Conservation (phyloP, 35 echinoderm and acorn worm genomes). For the Lytechinus variegatus region DNA sequence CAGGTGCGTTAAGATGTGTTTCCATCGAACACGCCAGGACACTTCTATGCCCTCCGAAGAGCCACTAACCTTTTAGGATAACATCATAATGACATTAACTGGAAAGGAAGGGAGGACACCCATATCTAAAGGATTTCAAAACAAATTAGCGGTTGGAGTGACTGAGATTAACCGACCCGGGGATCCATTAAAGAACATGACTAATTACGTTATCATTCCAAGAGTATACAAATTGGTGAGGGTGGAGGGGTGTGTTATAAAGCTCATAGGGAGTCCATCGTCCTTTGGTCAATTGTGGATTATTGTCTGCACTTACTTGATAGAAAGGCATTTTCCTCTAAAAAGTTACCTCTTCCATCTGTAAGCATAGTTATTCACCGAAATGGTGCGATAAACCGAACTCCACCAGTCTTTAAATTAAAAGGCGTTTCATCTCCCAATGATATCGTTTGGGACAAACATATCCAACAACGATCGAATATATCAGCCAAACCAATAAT, state of each 20-base stretch:
- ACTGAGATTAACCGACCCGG: background rate
- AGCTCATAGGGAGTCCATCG: background rate
- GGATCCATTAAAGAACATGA: background rate
- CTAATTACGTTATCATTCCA: background rate
- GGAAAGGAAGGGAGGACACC: background rate
- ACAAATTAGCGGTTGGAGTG: slow-evolving; percentile 10
- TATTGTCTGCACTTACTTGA: background rate
- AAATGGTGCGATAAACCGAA: no score
- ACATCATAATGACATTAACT: background rate
- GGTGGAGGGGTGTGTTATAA: background rate
- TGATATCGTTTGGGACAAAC: no score
- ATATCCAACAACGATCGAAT: no score
- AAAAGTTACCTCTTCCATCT: background rate
- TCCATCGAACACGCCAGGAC: background rate
- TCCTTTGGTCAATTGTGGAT: background rate
- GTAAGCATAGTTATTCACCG: background rate
- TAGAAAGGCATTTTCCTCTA: background rate
- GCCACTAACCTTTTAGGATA: background rate
- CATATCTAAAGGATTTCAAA: background rate
- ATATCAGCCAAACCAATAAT: no score
- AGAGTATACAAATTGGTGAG: background rate
- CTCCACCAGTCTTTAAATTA: no score
- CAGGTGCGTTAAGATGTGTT: background rate
- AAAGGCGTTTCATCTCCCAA: no score
- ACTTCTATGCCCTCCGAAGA: background rate